A percentile compares a stretch with the other conserved stretches of the same genome.
Evolutionary conservation across 2,113 vertebrate species (phyloP).

Genomic region (Carollia perspicillata): DNA sequence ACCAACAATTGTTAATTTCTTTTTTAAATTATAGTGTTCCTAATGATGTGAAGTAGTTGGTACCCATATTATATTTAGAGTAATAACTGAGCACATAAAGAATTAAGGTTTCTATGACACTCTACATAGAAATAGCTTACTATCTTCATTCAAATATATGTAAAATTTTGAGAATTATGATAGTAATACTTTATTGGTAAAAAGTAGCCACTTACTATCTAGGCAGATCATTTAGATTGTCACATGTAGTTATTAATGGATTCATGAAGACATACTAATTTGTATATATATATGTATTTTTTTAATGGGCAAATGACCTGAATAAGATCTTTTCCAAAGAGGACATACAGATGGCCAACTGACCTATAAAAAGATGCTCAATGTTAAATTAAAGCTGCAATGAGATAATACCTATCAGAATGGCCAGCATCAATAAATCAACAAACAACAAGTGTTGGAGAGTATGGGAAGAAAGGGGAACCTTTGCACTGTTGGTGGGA

Average conservation of each 20-base stretch:
- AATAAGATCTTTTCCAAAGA: no score
- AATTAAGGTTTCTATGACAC: neutral
- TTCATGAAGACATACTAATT: neutral
- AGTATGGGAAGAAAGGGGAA: neutral
- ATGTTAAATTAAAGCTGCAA: neutral
- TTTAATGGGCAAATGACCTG: no score
- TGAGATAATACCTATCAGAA: neutral
- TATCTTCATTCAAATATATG: neutral
- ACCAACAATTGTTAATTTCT: neutral
- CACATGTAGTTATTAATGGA: neutral
- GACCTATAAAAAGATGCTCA: neutral
- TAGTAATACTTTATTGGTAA: neutral
- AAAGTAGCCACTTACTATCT: neutral
- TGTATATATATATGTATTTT: conserved; percentile 4
- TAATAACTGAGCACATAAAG: neutral
- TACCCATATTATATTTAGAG: neutral
- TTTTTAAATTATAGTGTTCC: neutral
- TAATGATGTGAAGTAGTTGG: neutral
- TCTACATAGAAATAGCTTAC: neutral
- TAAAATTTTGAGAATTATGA: neutral
- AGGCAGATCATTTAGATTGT: neutral
- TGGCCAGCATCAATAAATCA: neutral
- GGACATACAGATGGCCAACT: neutral
- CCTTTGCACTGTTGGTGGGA: neutral
- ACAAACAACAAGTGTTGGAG: neutral